Evolutionary conservation across 2,797 vertebrate genomes (phyloP).

Genomic region (Poecilia velifera): DNA sequence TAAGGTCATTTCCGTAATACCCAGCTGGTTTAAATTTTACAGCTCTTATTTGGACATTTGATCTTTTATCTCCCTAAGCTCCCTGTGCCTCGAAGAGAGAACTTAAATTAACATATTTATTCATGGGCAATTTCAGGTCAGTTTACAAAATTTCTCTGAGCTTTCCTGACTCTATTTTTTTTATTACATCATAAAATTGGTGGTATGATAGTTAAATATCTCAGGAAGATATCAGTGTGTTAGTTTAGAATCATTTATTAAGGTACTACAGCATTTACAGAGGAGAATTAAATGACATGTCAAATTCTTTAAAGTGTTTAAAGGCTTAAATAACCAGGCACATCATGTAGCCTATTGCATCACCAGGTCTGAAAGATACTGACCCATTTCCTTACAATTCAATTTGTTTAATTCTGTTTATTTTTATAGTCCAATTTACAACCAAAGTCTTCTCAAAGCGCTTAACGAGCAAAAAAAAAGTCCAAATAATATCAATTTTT

Average conservation of each 20-base stretch:
- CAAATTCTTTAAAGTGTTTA: not conserved
- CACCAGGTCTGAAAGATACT: not conserved
- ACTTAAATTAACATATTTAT: slow-evolving; percentile 11
- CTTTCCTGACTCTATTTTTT: not conserved
- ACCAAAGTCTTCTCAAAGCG: not conserved
- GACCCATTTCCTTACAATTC: not conserved
- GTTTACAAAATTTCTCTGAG: not conserved
- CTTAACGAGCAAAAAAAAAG: not conserved
- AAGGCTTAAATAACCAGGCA: not conserved
- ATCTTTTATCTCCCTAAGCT: not conserved
- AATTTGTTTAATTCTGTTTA: not conserved
- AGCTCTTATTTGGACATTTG: not conserved
- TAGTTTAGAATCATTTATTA: not conserved
- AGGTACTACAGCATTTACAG: not conserved
- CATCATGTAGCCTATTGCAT: not conserved
- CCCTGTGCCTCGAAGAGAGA: not conserved
- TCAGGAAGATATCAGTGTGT: not conserved
- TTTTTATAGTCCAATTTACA: not conserved
- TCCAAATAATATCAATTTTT: not conserved
- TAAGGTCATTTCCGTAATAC: slow-evolving; percentile 40
- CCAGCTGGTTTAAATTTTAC: slow-evolving; percentile 18
- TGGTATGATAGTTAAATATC: not conserved
- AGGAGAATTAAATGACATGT: not conserved
- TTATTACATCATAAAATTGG: not conserved
- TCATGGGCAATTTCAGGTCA: not conserved